Base-by-base conservation (phyloP, 2,797 vertebrate genomes). In the Alcedo quadribrachys region DNA sequence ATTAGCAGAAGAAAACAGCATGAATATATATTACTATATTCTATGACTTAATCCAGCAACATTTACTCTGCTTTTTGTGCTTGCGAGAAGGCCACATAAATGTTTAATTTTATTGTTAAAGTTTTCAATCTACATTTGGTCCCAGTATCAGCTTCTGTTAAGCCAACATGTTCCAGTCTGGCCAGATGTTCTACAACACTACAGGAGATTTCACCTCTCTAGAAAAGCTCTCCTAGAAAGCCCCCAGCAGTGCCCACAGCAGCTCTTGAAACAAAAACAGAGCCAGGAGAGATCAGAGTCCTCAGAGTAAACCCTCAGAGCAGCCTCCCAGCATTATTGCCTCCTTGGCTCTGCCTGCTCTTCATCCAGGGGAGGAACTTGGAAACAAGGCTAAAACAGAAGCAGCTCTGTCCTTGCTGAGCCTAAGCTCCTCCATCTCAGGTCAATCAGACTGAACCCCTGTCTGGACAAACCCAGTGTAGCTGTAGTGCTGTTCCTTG, bases 271-370 rank as follows among this genome's bases (percentile, higher is more conserved):
- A 48, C 4, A 30, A 14, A 5, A 15, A 17, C 12, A 30, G 25
- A 69, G 37, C 24, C 4, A 2, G 32, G 6, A n/a, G 5, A 2
- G 19, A 74, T 6, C 10, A 0, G 0, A 55, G 37, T 25, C 68
- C 43, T 71, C 28, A n/a, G 7, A 30, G 54, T 33, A 83, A 89
- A 54, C 37, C n/a, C 50, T 58, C 5, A 5, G 48, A 46, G 7
- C 19, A 55, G 9, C 4, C 40, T 35, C 18, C 1, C 25, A 63
- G 37, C 32, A 42, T 9, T 15, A 74, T 57, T 40, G 33, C 33
- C 20, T 55, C 42, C 62, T 25, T 63, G 45, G 9, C 81, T 57
- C 35, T 25, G 32, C 27, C n/a, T 25, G 42, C 61, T 51, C 15
- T 32, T 74, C 42, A n/a, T 35, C 73, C 42, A 27, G 32, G 12